Base-by-base conservation (phyloP, 2,113 vertebrate genomes). In the Oreochromis aureus region DNA sequence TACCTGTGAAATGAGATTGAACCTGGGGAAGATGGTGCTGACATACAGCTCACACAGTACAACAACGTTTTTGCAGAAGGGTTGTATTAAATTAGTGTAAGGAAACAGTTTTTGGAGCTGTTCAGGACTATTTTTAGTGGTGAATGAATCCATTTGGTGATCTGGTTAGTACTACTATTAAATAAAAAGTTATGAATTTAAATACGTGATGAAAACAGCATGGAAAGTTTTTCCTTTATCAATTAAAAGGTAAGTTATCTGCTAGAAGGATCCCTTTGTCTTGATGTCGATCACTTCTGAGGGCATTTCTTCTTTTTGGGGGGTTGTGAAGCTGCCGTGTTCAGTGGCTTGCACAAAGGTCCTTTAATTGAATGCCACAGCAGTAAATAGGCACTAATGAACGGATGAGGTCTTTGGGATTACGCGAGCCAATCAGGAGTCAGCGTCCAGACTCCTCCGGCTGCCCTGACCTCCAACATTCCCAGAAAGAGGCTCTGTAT, bases 391-490 rank as follows among this genome's bases (percentile, higher is more conserved):
- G 7, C 6, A 81, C 41, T 81, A 88, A 89, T 83, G 81, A 73
- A 34, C 44, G 87, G 61, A 80, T 22, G 59, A 90, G 84, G 84
- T 83, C 84, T 87, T 11, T 48, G 56, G 83, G 84, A 89, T 41
- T 10, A n/a, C 66, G 44, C 24, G 81, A 85, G 88, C 89, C 87
- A 92, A 95, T 92, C 82, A 82, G 86, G 55, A 90, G 79, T 3
- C 86, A 18, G 85, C 39, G 81, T 92, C 86, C 91, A n/a, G 87
- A 87, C 91, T 96, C 92, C 95, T 96, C 94, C 93, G 91, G 95
- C 93, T 92, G 94, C 91, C 41, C 91, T 97, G 97, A 97, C 97
- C 97, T 97, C 94, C 96, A 96, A 91, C 94, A 91, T 97, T 98
- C 97, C 97, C 97, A 97, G 96, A 97, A 96, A 96, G 96, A 95